Percentiles rank a stretch among this genome's conserved stretches.
These are phyloP conservation scores for Hypselothyrea guttata DNA, from an alignment of 2,888 invertebrate species.

Conservation along the genomic window DNA sequence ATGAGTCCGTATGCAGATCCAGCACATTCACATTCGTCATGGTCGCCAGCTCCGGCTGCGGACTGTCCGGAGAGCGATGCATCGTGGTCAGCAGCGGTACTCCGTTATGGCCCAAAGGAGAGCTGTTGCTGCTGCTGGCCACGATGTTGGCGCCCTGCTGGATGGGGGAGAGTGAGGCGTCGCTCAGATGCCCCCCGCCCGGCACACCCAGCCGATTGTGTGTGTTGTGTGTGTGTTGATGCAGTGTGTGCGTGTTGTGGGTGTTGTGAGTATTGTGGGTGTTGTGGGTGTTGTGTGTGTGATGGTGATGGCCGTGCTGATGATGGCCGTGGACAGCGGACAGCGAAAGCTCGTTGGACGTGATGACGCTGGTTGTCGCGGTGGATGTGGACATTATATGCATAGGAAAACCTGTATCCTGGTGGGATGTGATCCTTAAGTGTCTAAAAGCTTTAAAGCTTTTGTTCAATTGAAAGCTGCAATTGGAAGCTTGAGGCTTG, in stretches of 20 bases:
- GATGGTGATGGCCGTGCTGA: slow-evolving; percentile 47
- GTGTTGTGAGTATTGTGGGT: slow-evolving; percentile 31
- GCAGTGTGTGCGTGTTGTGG: slow-evolving; percentile 44
- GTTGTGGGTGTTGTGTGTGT: slow-evolving; percentile 38
- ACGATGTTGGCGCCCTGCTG: slow-evolving; percentile 70
- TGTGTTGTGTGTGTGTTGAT: slow-evolving; percentile 47
- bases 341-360: slow-evolving; percentile 79
- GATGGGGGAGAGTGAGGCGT: slow-evolving; percentile 66
- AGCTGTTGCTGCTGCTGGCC: slow-evolving; percentile 68
- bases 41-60: slow-evolving; percentile 90
- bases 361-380: slow-evolving; percentile 79
- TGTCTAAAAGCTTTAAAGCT: background rate
- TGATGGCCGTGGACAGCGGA: slow-evolving; percentile 51
- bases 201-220: slow-evolving; percentile 44
- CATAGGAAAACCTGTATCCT: background rate
- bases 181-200: slow-evolving; percentile 62
- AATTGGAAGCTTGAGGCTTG: slow-evolving; percentile 1
- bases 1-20: slow-evolving; percentile 84
- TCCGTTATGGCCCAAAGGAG: slow-evolving; percentile 77
- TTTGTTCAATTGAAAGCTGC: too few relatives aligned
- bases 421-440: background rate
- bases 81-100: slow-evolving; percentile 80
- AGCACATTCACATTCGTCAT: slow-evolving; percentile 94
- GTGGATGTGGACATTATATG: slow-evolving; percentile 79
- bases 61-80: slow-evolving; percentile 84